Base-by-base conservation (phyloP, 2,797 vertebrate species). In the Pipistrellus nathusii region DNA sequence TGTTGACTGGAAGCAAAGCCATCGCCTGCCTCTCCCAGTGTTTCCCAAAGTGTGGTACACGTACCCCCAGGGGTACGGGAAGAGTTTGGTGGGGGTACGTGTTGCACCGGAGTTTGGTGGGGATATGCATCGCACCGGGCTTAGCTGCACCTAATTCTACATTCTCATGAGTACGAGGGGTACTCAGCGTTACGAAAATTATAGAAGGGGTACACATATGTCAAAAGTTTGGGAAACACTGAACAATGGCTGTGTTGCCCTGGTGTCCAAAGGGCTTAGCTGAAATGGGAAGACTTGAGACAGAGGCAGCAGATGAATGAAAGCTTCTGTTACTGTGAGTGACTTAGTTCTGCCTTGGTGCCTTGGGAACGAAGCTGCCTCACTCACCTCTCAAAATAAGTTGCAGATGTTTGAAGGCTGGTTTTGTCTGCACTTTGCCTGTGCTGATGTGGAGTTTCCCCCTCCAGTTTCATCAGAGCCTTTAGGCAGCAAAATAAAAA, bases 371-470 rank as follows among this genome's bases (percentile, higher is more conserved):
- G 14, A 66, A 12, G 21, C 51, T 93, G 51, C 51, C 41, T 86
- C 66, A 59, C 17, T 76, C 30, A 76, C 21, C 30, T 93, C 32
- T 69, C 51, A 78, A 62, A 12, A 32, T 30, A 32, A 72, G 53
- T 55, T 91, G 44, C 59, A 90, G 23, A 81, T 64, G 66, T 76
- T 89, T 27, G 41, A 73, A 88, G 41, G 15, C 27, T 72, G 35
- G 25, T 85, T 96, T 88, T 77, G 62, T 75, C 78, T 73, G 32
- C 9, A n/a, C 44, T 93, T 85, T 90, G 35, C 48, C 10, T 82
- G 30, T 69, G 78, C 25, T 77, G 32, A 44, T 93, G 13, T 76
- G 64, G 66, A 88, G 15, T 25, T 80, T 95, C 82, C 73, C 30
- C 8, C 5, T 93, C 35, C 51, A 59, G 41, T 93, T 75, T 95